Evolutionary conservation across 2,113 vertebrate genomes (phyloP).

Genomic region (Nerophis lumbriciformis): DNA sequence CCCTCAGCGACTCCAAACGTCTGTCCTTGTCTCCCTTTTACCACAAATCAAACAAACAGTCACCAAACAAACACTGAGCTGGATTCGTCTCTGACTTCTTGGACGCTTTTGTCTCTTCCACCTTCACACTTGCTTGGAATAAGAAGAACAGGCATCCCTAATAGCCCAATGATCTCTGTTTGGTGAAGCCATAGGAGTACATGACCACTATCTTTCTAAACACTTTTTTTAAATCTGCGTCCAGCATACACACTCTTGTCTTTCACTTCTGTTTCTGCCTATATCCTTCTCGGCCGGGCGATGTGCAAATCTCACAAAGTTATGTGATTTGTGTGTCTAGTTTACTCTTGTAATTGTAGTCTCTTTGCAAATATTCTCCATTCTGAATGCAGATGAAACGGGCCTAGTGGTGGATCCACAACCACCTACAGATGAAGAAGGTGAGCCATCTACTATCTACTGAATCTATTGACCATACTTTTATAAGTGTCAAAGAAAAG

Average conservation of each 20-base stretch:
- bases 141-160: conserved; percentile 17
- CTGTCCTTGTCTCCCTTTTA: conserved; percentile 23
- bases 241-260: conserved; percentile 3
- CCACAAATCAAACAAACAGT: conserved; percentile 52
- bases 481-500: too few species aligned
- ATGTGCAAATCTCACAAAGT: conserved; percentile 73
- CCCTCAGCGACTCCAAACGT: conserved; percentile 39
- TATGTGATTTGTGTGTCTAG: conserved; percentile 70
- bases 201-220: conserved; percentile 52
- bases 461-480: not conserved
- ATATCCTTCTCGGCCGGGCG: conserved; percentile 67
- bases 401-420: conserved; percentile 82
- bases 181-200: conserved; percentile 34
- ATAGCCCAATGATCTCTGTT: conserved; percentile 24
- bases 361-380: conserved; percentile 98
- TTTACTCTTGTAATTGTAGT: conserved; percentile 95
- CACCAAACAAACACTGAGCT: conserved; percentile 42
- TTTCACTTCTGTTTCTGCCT: conserved; percentile 13
- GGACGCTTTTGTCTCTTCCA: conserved; percentile 16
- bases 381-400: conserved; percentile 97
- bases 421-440: conserved; percentile 88
- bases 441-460: conserved; percentile 64
- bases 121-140: conserved; percentile 16
- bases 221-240: conserved; percentile 11
- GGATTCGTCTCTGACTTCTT: conserved; percentile 34